Percentiles rank a stretch among this genome's conserved stretches.
These are phyloP conservation scores for Lasioglossum albipes DNA, from an alignment of 1,140 invertebrate genomes.

Conservation along the genomic window DNA sequence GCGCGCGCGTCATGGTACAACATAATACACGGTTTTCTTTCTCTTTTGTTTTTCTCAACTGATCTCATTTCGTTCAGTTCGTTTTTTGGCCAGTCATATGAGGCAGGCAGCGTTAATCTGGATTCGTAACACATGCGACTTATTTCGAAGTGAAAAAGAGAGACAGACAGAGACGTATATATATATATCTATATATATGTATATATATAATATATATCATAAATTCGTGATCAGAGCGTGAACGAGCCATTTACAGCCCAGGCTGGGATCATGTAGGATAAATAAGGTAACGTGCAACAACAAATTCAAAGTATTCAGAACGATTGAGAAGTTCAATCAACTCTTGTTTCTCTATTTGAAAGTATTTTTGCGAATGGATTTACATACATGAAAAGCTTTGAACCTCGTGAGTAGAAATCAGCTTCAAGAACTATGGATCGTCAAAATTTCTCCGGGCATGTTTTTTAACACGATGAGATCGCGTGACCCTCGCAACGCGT, in stretches of 20 bases:
- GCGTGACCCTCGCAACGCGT: neutral
- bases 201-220: slow-evolving; percentile 18
- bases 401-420: slow-evolving; percentile 60
- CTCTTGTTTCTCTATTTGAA: slow-evolving; percentile 64
- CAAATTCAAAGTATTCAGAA: slow-evolving; percentile 63
- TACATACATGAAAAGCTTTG: slow-evolving; percentile 65
- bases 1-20: neutral
- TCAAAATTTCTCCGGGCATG: slow-evolving; percentile 12
- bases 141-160: neutral
- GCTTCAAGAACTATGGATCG: slow-evolving; percentile 60
- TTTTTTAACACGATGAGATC: neutral
- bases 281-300: slow-evolving; percentile 65
- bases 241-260: slow-evolving; percentile 59
- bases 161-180: no score
- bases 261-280: slow-evolving; percentile 61
- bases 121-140: slow-evolving; percentile 74
- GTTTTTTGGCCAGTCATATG: slow-evolving; percentile 52
- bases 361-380: slow-evolving; percentile 60
- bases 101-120: slow-evolving; percentile 70
- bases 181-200: neutral
- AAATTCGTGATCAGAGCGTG: slow-evolving; percentile 50
- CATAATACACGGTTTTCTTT: neutral
- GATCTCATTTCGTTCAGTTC: neutral
- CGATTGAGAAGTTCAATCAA: slow-evolving; percentile 62
- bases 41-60: neutral